Evolutionary conservation across 2,888 invertebrate genomes (phyloP).

Genomic region (Rotaria macrura): DNA sequence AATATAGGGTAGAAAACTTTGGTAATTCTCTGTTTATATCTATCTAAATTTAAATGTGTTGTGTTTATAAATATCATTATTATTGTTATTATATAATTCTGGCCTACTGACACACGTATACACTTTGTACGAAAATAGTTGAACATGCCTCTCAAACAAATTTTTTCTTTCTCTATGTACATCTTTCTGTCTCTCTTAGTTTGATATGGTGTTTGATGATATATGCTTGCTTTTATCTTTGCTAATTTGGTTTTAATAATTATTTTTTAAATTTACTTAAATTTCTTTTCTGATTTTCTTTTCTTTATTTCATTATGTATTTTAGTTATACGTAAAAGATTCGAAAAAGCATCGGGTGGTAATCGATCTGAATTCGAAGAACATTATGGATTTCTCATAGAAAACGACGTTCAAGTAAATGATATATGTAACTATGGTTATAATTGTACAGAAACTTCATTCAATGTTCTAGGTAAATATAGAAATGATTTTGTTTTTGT

Average conservation of each 20-base stretch:
- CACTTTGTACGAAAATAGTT: not conserved
- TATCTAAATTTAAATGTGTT: not conserved
- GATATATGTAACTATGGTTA: slow-evolving; percentile 27
- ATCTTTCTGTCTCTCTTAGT: not conserved
- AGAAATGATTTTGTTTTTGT: not conserved
- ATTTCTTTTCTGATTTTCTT: not conserved
- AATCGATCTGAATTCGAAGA: slow-evolving; percentile 25
- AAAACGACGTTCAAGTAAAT: slow-evolving; percentile 23
- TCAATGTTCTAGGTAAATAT: slow-evolving; percentile 25
- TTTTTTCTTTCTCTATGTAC: no score
- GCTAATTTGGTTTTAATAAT: not conserved
- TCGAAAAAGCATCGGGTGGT: not conserved
- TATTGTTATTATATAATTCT: not conserved
- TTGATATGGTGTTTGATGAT: not conserved
- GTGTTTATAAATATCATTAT: not conserved
- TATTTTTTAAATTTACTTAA: no score
- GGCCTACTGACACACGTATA: not conserved
- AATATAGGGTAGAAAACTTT: not conserved
- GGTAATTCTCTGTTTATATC: not conserved
- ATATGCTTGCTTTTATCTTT: not conserved
- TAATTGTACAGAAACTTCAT: slow-evolving; percentile 23
- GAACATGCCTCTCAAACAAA: not conserved
- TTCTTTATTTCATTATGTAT: not conserved
- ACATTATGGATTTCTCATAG: slow-evolving; percentile 26
- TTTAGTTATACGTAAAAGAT: slow-evolving; percentile 6